Conservation (phyloP, 2,797 vertebrate genomes). For the Mus caroli region DNA sequence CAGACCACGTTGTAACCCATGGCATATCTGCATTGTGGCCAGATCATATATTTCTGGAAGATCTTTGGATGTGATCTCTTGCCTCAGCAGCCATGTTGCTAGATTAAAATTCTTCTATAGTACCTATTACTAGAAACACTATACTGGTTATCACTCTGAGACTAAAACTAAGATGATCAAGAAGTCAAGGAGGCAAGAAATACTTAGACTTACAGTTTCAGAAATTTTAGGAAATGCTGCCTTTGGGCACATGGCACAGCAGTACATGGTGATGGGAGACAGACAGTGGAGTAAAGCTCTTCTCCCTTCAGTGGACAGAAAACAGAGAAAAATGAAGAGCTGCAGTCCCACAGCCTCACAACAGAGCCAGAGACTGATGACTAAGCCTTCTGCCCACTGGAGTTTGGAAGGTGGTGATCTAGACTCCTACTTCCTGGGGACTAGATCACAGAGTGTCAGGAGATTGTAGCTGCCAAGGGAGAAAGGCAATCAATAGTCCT, state of each 20-base stretch:
- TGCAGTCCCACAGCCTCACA: too few species aligned
- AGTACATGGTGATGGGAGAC: too few species aligned
- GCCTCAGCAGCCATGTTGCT: background rate
- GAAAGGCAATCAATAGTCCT: background rate
- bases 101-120: background rate
- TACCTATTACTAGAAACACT: slow-evolving; percentile 14
- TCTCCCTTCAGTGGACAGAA: background rate
- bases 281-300: background rate
- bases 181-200: background rate
- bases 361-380: background rate
- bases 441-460: background rate
- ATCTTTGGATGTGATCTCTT: background rate
- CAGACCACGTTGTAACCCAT: background rate
- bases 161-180: background rate
- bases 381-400: background rate
- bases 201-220: background rate
- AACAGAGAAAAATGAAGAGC: background rate
- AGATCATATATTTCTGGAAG: background rate
- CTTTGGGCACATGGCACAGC: background rate
- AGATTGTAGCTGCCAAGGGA: too few species aligned
- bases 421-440: background rate
- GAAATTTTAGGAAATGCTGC: background rate
- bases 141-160: background rate
- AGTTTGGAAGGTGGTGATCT: background rate
- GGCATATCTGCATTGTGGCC: background rate